Evolutionary conservation across 1,140 invertebrate species (phyloP), one percentile per base, ranked within the genome.

Genomic region (Rhyzopertha dominica): DNA sequence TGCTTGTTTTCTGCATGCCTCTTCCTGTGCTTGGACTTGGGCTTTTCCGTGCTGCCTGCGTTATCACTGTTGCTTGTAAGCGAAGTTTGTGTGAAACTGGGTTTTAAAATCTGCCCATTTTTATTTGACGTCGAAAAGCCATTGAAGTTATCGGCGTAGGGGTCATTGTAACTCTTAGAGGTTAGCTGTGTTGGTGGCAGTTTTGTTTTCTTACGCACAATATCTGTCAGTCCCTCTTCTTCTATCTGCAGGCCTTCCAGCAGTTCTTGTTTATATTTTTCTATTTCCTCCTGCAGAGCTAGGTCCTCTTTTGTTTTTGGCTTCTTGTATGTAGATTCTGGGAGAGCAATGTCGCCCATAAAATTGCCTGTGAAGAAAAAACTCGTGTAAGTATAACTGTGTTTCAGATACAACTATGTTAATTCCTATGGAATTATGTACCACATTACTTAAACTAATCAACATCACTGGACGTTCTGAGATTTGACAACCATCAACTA

Each of bases 171-270:
- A 38, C 67, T 72, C 31, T 68, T 56, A 17, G 62, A 56, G 24
- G 70, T 65, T 12, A 31, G 26, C 12, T 38, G 17, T 9, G 49
- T 13, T n/a, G 53, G 23, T 0, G 76, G 72, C 47, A 80, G 73
- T 55, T 81, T 82, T 0, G 76, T 78, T 62, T 80, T 78, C 52
- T 79, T 80, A 29, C 79, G 71, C 38, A 81, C 69, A 31, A 79
- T 77, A 61, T 85, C 82, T 17, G 80, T 78, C 1, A 88, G 68
- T 16, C 84, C 85, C 67, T 88, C 85, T 56, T 87, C 84, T 68
- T 88, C 85, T 9, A 88, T 80, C 66, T 88, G 84, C 16, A 87
- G 68, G 4, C 84, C 85, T 66, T 88, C 85, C 24, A 85, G 73
- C 4, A 87, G 80, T 65, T 87, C 84, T 53, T 87, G 82, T 58